Evolutionary conservation across 2,113 vertebrate species (phyloP).

Genomic region (Lota lota): DNA sequence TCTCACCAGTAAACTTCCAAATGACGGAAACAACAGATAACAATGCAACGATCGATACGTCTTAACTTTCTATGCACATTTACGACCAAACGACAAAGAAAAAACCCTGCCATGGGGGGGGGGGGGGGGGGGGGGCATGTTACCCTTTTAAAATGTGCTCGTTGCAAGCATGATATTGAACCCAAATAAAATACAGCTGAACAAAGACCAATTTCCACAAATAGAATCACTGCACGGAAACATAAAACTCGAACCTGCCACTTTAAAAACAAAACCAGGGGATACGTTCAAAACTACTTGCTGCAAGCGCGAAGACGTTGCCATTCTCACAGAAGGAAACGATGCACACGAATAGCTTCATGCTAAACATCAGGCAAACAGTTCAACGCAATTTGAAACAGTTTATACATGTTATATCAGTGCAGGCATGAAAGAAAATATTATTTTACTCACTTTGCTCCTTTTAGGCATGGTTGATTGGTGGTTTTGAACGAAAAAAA

Average conservation of each 20-base stretch:
- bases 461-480: slow-evolving; percentile 81
- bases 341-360: background rate
- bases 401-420: slow-evolving; percentile 31
- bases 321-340: slow-evolving; percentile 6
- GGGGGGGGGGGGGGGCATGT: no score
- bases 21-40: slow-evolving; percentile 15
- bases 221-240: slow-evolving; percentile 41
- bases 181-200: background rate
- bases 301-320: slow-evolving; percentile 12
- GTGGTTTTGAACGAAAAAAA: background rate
- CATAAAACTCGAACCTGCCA: slow-evolving; percentile 28
- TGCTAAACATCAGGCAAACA: background rate
- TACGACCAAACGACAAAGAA: slow-evolving; percentile 6
- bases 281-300: slow-evolving; percentile 24
- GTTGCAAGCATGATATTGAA: background rate
- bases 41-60: slow-evolving; percentile 56
- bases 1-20: no score
- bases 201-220: slow-evolving; percentile 17
- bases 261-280: slow-evolving; percentile 50
- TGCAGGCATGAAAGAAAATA: slow-evolving; percentile 45
- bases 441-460: slow-evolving; percentile 77
- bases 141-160: background rate
- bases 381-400: slow-evolving; percentile 22
- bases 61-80: slow-evolving; percentile 65
- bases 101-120: no score